A percentile compares a stretch with the other conserved stretches of the same genome.
phyloP scores from a whole-genome alignment of 2,113 vertebrate genomes.

The Indicator indicator region DNA sequence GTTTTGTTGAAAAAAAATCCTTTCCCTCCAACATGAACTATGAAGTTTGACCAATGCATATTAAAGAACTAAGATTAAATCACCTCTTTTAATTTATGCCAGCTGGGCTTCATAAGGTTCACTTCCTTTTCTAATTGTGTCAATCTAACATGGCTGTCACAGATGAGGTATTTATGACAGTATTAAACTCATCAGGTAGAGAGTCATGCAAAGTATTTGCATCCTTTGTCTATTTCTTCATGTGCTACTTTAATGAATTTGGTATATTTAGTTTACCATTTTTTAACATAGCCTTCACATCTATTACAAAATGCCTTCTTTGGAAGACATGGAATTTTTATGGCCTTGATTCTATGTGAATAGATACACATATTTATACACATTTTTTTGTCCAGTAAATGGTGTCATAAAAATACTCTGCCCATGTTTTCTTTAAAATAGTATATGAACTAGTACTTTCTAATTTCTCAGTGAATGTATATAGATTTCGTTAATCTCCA shows the following conservation, averaged over 20 bases:
- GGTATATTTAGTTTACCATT: background rate
- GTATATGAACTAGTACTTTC: background rate
- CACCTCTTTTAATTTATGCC: background rate
- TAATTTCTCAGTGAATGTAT: background rate
- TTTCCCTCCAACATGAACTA: background rate
- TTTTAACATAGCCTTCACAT: background rate
- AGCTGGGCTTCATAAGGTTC: background rate
- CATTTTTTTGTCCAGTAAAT: background rate
- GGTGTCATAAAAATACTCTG: background rate
- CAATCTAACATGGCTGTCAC: background rate
- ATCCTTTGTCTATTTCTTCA: background rate
- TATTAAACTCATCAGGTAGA: background rate
- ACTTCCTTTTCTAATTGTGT: background rate
- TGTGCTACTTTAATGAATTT: background rate
- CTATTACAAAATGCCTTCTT: background rate
- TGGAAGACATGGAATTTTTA: background rate
- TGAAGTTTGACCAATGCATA: background rate
- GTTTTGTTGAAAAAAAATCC: background rate
- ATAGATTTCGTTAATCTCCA: fast-evolving
- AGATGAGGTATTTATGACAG: background rate
- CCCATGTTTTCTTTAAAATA: background rate
- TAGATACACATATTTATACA: background rate
- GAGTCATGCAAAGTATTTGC: background rate
- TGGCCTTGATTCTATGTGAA: background rate
- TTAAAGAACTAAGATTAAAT: background rate